Conservation (phyloP, 2,888 invertebrate genomes). For the Leptinotarsa peninsularis region DNA sequence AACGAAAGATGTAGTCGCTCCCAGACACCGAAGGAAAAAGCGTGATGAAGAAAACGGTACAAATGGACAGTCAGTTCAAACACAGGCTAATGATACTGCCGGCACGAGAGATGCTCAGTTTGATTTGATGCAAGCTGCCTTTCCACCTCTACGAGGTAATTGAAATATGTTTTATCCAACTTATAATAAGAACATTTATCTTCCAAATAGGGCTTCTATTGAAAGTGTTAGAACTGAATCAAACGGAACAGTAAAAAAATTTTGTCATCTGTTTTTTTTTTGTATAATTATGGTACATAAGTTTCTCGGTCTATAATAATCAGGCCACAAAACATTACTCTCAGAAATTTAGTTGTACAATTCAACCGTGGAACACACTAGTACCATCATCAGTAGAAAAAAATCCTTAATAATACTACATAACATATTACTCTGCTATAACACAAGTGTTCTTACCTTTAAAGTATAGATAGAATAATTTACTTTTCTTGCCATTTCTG, state of each 20-base stretch:
- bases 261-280: not conserved
- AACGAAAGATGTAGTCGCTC: constrained; percentile 64
- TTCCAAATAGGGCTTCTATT: not conserved
- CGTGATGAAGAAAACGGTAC: constrained; percentile 52
- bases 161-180: not conserved
- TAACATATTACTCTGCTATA: too few relatives aligned
- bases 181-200: not conserved
- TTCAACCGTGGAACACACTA: too few relatives aligned
- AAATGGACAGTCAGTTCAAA: constrained; percentile 44
- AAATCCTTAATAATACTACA: too few relatives aligned
- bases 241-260: not conserved
- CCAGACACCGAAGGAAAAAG: constrained; percentile 63
- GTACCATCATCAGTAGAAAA: too few relatives aligned
- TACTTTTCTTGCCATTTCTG: too few relatives aligned
- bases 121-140: constrained; percentile 82
- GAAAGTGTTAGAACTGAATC: not conserved
- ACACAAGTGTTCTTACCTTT: too few relatives aligned
- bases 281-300: not conserved
- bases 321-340: too few relatives aligned
- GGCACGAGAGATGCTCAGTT: constrained; percentile 73
- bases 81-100: constrained; percentile 42
- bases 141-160: constrained; percentile 82
- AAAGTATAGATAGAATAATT: too few relatives aligned
- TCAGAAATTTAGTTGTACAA: too few relatives aligned
- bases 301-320: too few relatives aligned